Conservation (phyloP, 2,888 invertebrate species). For the Plemyria rubiginata region DNA sequence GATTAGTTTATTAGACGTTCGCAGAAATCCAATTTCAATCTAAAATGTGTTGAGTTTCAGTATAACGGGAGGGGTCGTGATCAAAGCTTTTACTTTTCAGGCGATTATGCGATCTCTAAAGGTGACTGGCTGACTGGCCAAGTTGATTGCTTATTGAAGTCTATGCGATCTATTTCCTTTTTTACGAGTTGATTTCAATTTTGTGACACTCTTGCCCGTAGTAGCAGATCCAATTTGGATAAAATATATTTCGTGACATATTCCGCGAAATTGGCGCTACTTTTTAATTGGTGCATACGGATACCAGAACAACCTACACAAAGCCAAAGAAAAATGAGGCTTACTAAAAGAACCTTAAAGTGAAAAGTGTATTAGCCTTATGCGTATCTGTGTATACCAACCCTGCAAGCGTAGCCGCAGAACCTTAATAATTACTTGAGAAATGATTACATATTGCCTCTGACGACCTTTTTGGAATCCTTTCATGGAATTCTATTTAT, state of each 20-base stretch:
- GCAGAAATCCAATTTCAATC: conserved; percentile 13
- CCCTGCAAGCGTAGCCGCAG: no score
- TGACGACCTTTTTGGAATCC: no score
- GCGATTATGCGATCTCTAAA: conserved; percentile 9
- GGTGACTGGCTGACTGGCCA: not conserved
- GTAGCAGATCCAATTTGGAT: not conserved
- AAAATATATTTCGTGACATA: not conserved
- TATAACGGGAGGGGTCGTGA: conserved; percentile 3
- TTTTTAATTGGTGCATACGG: no score
- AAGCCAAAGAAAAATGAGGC: no score
- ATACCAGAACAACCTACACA: no score
- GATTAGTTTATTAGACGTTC: not conserved
- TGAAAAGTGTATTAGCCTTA: no score
- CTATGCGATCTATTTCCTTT: not conserved
- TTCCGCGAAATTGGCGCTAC: no score
- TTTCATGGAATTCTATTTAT: no score
- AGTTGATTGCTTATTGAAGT: not conserved
- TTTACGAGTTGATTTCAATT: not conserved
- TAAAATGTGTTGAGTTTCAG: conserved; percentile 14
- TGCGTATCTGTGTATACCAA: no score
- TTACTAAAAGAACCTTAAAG: no score
- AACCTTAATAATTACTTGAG: no score
- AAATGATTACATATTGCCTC: no score
- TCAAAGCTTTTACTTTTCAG: conserved; percentile 16
- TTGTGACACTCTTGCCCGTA: not conserved